Base-by-base conservation (phyloP, 2,113 vertebrate genomes). In the Synodontis membranacea region DNA sequence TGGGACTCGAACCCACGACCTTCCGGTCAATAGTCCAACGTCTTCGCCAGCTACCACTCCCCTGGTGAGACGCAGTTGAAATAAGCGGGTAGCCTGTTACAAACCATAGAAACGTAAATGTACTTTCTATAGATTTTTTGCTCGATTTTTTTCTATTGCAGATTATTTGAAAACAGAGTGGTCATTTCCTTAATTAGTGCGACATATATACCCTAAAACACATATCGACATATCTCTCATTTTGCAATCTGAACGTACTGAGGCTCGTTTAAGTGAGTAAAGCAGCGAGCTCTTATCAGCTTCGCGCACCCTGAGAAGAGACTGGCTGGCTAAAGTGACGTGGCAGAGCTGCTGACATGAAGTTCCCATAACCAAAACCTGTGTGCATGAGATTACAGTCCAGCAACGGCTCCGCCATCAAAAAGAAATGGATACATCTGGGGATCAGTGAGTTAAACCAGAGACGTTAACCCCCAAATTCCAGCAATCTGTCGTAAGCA, bases 361-460 rank as follows among this genome's bases (percentile, higher is more conserved):
- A 39, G 70, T 89, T 89, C 86, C 72, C 86, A 87, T 80, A 74
- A 54, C 34, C 31, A 25, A 21, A 79, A 46, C 52, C 72, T 31
- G 75, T 48, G 83, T 80, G 76, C 37, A 37, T 60, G 25, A 58
- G 74, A 86, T 48, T 56, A n/a, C n/a, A 86, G 48, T 74, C 75
- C n/a, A 76, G 82, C 31, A 4, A 76, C 42, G 15, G 56, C 70
- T 74, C 52, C 10, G 60, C 66, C 60, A 62, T 80, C 79, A 80
- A 87, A 86, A 87, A 79, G 80, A 84, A 86, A 74, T 66, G 81
- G 88, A 86, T 93, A 92, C 92, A 93, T 94, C 92, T 93, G 93
- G 90, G 91, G 92, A 92, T 92, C 90, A 91, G 82, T 91, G 89
- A 92, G 90, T 92, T 93, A 93, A 94, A 91, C 90, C 88, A 23